Evolutionary conservation across 2,888 invertebrate species (phyloP), one percentile per base, ranked within the genome.

Genomic region (Agrotis exclamationis): DNA sequence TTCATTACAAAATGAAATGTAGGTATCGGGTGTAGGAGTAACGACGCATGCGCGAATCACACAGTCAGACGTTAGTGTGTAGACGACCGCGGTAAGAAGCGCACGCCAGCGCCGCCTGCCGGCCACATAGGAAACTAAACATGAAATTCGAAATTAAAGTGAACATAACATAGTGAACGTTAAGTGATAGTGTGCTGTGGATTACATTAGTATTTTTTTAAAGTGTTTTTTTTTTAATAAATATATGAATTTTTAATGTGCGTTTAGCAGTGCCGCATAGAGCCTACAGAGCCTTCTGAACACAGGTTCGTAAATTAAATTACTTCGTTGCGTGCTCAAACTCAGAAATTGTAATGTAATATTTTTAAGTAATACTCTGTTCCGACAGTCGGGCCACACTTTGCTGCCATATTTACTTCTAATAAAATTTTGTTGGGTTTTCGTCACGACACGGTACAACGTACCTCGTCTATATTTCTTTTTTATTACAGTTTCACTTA

Each of bases 1-100:
- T 94, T 92, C 91, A 93, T 94, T 93, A 92, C 91, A 91, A 91
- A 91, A 91, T 92, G 91, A 92, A 93, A 94, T 92, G 91, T 92
- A 87, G 86, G 88, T 87, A 83, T 82, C 74, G 85, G 85, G 60
- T 73, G 75, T 86, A 86, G 79, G 85, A 85, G 76, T 74, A 60
- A 84, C 64, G 59, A 87, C 95, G 95, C 95, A 93, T 93, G 95
- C 95, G 95, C 86, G 80, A 80, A 74, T 74, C 82, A 80, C 74
- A 74, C 83, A 80, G 83, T 70, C 75, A 74, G 82, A 88, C 88
- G 85, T 89, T 90, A 95, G 94, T 95, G 88, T 88, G 86, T 89
- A 87, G 86, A 81, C 72, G 86, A 70, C 82, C 88, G 90, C 88
- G 87, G 81, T 28, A 59, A 62, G 48, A 85, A 87, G 88, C 92